These are phyloP conservation scores for Lucifuga dentata DNA, from an alignment of 2,113 vertebrate species.

Conservation along the genomic window DNA sequence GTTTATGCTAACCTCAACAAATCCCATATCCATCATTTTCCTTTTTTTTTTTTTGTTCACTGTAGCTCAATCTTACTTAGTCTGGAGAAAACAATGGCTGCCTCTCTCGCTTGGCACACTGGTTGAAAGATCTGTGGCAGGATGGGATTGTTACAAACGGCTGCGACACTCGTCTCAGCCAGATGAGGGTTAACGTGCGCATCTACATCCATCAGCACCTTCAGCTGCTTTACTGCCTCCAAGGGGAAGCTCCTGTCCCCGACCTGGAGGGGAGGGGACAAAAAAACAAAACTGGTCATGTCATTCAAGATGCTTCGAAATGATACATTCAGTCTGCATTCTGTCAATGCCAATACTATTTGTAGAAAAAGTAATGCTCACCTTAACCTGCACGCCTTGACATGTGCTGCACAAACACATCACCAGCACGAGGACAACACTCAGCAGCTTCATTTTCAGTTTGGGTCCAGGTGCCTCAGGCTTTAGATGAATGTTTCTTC, in stretches of 20 bases:
- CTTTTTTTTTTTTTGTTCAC: neutral
- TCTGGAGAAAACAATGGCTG: slow-evolving; percentile 58
- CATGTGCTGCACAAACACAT: slow-evolving; percentile 48
- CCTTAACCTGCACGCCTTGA: slow-evolving; percentile 65
- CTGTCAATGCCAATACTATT: neutral
- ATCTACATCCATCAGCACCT: slow-evolving; percentile 60
- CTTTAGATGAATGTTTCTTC: slow-evolving; percentile 15
- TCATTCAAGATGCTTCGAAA: too few species aligned
- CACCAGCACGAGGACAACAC: slow-evolving; percentile 46
- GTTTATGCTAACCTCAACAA: neutral
- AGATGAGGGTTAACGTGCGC: neutral
- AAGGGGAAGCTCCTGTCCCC: slow-evolving; percentile 80
- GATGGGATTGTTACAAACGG: slow-evolving; percentile 57
- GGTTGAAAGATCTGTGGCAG: slow-evolving; percentile 79
- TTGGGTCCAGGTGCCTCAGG: slow-evolving; percentile 8
- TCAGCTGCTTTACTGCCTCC: slow-evolving; percentile 84
- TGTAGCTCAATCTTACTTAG: slow-evolving; percentile 71
- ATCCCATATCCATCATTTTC: neutral
- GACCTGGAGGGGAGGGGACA: slow-evolving; percentile 67
- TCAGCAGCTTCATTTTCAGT: slow-evolving; percentile 66
- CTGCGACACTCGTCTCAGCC: fast-evolving
- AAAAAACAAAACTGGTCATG: too few species aligned
- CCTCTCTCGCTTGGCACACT: slow-evolving; percentile 66
- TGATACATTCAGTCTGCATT: too few species aligned
- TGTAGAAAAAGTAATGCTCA: slow-evolving; percentile 48